Evolutionary conservation across 2,888 invertebrate genomes (phyloP), one percentile per base, ranked within the genome.

Genomic region (Ectemnius cavifrons): DNA sequence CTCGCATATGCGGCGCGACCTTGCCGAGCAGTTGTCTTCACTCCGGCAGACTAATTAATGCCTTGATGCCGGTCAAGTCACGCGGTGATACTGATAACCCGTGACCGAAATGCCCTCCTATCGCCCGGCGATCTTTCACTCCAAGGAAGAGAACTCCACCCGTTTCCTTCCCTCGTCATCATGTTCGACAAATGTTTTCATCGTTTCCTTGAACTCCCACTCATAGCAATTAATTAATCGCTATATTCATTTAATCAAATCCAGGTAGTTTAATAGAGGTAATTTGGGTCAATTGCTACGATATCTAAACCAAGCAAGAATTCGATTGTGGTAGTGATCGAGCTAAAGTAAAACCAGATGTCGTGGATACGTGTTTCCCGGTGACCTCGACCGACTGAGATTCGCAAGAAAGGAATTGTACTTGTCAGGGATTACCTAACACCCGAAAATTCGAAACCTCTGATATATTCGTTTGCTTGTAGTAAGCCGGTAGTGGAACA

Each of bases 1-100:
- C 37, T 37, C 37, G 37, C 37, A 37, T 37, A 11, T 37, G 37
- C 11, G 37, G 8, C 37, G 75, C 86, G 86, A 87, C 88, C 88
- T 87, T 87, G 86, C 83, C 82, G 81, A 71, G 83, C 85, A 85
- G 84, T 88, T 87, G 88, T 88, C 87, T 88, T 88, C 84, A 82
- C 81, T 82, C 80, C 81, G 83, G 73, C 84, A 85, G 82, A 79
- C 86, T 87, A 89, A 89, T 88, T 88, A 85, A 87, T 85, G 80
- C 80, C 81, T 81, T 84, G 84, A 85, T 75, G 73, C 66, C 80
- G 69, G 80, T 72, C 37, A 76, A 65, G 72, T 79, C 76, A 71
- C 62, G 62, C 60, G 49, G 11, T 63, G 37, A 37, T 58, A 20
- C 23, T 47, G 81, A 83, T 83, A 82, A 79, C 63, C 70, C 66